Conservation (phyloP, 2,797 vertebrate species). For the Gymnoscopelus braueri region DNA sequence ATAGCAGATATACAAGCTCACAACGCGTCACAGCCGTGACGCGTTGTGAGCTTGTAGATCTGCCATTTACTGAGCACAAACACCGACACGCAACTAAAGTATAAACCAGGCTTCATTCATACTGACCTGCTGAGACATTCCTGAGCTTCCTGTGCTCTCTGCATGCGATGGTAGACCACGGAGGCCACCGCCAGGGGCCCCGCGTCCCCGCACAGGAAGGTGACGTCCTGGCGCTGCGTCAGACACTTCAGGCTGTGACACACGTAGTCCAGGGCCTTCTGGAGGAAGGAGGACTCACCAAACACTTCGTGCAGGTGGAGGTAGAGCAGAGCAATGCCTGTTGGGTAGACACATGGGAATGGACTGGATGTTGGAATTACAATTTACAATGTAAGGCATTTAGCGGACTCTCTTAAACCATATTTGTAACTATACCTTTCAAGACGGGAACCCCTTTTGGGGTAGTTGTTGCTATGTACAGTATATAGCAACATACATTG, state of each 20-base stretch:
- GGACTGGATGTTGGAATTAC: neutral
- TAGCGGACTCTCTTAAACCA: too few relatives aligned
- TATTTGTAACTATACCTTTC: too few relatives aligned
- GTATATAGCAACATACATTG: too few relatives aligned
- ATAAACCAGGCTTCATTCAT: too few relatives aligned
- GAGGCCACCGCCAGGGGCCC: constrained; percentile 92
- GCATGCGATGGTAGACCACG: constrained; percentile 87
- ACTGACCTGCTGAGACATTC: constrained; percentile 86
- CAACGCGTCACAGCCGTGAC: too few relatives aligned
- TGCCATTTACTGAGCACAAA: too few relatives aligned
- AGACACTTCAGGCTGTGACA: constrained; percentile 86
- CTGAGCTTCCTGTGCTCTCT: constrained; percentile 85
- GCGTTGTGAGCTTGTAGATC: too few relatives aligned
- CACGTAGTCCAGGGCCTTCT: constrained; percentile 85
- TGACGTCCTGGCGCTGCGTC: constrained; percentile 87
- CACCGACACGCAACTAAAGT: too few relatives aligned
- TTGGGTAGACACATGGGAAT: constrained; percentile 12
- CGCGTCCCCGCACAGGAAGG: constrained; percentile 93
- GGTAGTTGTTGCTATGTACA: too few relatives aligned
- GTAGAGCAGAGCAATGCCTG: constrained; percentile 94
- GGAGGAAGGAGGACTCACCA: constrained; percentile 85
- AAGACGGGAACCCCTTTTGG: too few relatives aligned
- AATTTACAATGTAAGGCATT: too few relatives aligned
- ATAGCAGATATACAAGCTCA: too few relatives aligned
- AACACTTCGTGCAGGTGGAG: constrained; percentile 90